Conservation (phyloP, 2,113 vertebrate genomes). For the Ailuropoda melanoleuca region DNA sequence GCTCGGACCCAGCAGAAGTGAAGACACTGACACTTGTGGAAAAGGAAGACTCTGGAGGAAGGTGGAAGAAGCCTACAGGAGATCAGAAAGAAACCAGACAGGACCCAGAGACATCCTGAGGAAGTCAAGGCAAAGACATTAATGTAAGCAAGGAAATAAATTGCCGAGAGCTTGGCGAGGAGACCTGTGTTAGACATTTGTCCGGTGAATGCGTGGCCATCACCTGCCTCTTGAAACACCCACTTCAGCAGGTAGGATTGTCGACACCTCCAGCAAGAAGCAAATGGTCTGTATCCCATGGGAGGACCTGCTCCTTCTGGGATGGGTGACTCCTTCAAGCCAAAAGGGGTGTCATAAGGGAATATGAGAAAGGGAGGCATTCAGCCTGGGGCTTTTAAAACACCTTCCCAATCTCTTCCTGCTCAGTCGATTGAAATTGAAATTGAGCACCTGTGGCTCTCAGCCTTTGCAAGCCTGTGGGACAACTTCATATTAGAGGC, state of each 20-base stretch:
- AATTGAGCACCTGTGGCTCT: neutral
- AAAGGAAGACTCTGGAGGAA: neutral
- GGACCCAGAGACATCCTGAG: neutral
- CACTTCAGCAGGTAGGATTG: neutral
- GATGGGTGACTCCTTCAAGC: neutral
- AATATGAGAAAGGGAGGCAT: neutral
- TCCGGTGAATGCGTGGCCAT: fast-evolving
- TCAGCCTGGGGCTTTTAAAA: neutral
- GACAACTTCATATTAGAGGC: neutral
- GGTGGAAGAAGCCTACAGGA: too few species aligned
- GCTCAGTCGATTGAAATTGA: neutral
- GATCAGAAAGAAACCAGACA: neutral
- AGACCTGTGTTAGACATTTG: neutral
- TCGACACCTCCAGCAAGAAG: fast-evolving
- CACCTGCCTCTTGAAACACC: neutral
- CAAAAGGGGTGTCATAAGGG: neutral
- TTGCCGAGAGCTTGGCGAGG: neutral
- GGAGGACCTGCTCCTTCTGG: neutral
- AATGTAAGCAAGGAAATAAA: neutral
- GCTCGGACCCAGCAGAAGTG: neutral
- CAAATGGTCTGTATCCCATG: neutral
- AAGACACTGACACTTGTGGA: neutral
- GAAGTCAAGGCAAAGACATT: neutral
- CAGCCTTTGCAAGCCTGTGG: neutral
- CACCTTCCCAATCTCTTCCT: neutral